Percentiles rank a stretch among this genome's conserved stretches.
Evolutionary conservation across 1,140 invertebrate species (phyloP).

Genomic region (Lepidurus couesii): DNA sequence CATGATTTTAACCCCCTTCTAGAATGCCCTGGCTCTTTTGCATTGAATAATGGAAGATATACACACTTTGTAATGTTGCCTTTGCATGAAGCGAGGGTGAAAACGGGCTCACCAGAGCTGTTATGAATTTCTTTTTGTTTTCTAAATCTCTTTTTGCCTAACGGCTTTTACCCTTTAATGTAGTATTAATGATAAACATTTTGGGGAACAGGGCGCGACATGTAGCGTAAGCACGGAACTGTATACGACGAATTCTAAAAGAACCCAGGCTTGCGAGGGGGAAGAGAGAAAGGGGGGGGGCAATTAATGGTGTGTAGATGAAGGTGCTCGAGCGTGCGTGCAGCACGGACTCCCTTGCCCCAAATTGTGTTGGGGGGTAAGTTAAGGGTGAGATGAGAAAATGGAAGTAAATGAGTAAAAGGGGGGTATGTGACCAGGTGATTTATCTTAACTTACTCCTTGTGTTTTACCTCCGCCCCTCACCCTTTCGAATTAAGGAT

Average conservation of each 20-base stretch:
- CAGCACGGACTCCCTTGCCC: slow-evolving; percentile 6
- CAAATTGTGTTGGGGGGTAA: neutral
- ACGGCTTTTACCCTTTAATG: neutral
- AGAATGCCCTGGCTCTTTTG: neutral
- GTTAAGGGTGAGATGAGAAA: slow-evolving; percentile 19
- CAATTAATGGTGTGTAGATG: slow-evolving; percentile 18
- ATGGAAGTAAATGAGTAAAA: neutral
- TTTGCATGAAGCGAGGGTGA: neutral
- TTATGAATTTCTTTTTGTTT: no score
- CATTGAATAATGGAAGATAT: slow-evolving; percentile 16
- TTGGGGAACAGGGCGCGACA: neutral
- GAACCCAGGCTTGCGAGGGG: neutral
- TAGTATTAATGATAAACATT: slow-evolving; percentile 1
- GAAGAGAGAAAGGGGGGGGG: neutral
- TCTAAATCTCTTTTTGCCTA: no score
- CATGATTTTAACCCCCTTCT: neutral
- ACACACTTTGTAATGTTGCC: neutral
- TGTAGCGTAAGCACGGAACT: neutral
- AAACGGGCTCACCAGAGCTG: no score
- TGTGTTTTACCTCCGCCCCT: slow-evolving; percentile 24
- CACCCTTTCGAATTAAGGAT: slow-evolving; percentile 19
- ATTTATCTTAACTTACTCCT: slow-evolving; percentile 1
- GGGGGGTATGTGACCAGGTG: neutral
- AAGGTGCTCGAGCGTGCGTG: slow-evolving; percentile 20
- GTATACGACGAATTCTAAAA: neutral